Conservation (phyloP, 2,797 vertebrate species). For the Fratercula arctica region DNA sequence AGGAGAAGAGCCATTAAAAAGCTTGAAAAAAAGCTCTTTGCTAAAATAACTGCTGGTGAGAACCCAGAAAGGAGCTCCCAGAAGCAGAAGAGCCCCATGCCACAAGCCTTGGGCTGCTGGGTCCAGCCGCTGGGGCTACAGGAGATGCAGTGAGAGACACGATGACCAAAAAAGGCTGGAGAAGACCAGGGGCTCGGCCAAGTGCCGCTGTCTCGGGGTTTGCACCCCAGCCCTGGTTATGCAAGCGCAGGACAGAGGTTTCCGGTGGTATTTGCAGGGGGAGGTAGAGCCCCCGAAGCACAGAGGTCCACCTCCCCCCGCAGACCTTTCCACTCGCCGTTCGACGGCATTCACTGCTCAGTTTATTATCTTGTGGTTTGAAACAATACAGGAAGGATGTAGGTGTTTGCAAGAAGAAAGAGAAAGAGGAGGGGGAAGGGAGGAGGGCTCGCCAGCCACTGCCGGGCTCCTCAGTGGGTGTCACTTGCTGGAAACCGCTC, state of each 20-base stretch:
- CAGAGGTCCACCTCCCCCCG: constrained; percentile 30
- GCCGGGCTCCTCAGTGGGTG: background rate
- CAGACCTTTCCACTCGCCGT: background rate
- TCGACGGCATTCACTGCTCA: constrained; percentile 29
- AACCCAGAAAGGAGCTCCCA: background rate
- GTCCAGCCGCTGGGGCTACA: accelerated
- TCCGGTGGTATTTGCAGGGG: constrained; percentile 50
- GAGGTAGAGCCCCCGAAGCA: constrained; percentile 3
- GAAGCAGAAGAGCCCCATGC: background rate
- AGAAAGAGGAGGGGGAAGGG: constrained; percentile 14
- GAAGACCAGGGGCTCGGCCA: accelerated
- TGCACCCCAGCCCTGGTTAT: background rate
- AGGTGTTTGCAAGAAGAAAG: constrained; percentile 87
- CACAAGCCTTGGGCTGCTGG: background rate
- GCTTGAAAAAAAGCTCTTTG: background rate
- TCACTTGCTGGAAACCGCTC: background rate
- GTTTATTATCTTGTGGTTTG: constrained; percentile 73
- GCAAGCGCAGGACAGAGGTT: constrained; percentile 39
- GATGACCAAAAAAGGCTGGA: background rate
- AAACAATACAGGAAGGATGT: constrained; percentile 85
- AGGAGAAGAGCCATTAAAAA: background rate
- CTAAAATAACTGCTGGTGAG: background rate
- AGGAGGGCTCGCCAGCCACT: background rate
- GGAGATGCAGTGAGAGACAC: accelerated
- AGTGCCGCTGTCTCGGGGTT: accelerated